phyloP scores from a whole-genome alignment of 2,888 invertebrate genomes.

The Pseudococcus longispinus region DNA sequence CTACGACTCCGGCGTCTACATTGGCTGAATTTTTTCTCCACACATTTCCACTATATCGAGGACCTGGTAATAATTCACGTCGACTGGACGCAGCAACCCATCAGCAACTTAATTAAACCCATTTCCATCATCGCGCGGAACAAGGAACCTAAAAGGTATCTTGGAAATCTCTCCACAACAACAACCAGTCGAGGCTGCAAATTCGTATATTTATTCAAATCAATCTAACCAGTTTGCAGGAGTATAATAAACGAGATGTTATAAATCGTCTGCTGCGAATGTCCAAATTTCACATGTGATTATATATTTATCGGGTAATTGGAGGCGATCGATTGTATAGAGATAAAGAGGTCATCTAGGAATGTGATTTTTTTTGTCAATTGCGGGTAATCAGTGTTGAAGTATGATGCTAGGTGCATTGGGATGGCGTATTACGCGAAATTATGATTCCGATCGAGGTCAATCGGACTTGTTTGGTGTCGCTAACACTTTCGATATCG shows the following conservation, averaged over 20 bases:
- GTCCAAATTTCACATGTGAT: neutral
- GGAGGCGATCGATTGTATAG: neutral
- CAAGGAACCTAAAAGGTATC: constrained; percentile 13
- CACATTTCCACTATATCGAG: neutral
- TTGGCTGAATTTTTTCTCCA: neutral
- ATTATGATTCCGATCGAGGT: neutral
- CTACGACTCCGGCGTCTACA: neutral
- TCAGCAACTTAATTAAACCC: constrained; percentile 5
- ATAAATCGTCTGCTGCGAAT: neutral
- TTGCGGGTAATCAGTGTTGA: neutral
- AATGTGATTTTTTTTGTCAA: neutral
- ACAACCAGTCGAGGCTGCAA: neutral
- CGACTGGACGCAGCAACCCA: neutral
- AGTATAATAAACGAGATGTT: neutral
- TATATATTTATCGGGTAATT: neutral
- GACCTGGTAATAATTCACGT: constrained; percentile 2
- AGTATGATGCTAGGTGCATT: neutral
- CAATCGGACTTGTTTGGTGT: neutral
- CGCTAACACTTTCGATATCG: constrained; percentile 16
- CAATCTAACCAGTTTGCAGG: constrained; percentile 18
- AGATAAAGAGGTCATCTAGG: neutral
- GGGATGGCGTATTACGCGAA: neutral
- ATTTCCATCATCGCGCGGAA: constrained; percentile 21
- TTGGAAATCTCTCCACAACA: neutral
- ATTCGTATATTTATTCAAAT: neutral